Evolutionary conservation across 2,113 vertebrate genomes (phyloP), one percentile per base, ranked within the genome.

Genomic region (Phaetusa simplex): DNA sequence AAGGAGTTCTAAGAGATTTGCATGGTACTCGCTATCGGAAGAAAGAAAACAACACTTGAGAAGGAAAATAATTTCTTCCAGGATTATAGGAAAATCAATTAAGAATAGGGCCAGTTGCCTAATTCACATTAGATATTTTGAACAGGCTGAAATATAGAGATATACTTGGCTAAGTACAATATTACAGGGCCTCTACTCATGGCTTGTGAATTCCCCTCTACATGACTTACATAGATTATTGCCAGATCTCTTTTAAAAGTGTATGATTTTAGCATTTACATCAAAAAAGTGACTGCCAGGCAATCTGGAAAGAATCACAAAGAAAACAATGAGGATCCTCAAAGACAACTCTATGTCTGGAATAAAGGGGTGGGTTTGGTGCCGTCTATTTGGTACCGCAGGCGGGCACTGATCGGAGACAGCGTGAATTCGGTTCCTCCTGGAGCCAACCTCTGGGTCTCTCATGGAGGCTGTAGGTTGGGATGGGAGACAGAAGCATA

Each of bases 51-150:
- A 94, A 32, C 47, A 70, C 70, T 87, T 43, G 34, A 95, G 58
- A 89, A 65, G 2, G 22, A 95, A 97, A 91, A 84, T 84, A 94
- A 93, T 88, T 95, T 82, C 86, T 90, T 95, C 52, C 61, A 91
- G 80, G 88, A 95, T 96, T 93, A 95, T 21, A 92, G 73, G 61
- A 96, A 97, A 96, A 95, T 88, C 86, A 95, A 82, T 95, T 92
- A 95, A 95, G 89, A 95, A 88, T 27, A 72, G 70, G 83, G 92
- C 82, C 59, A 79, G 77, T 53, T 94, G 95, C 56, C 72, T 96
- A 93, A 95, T 76, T 92, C 88, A 84, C 40, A 49, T 74, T 76
- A 85, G 59, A 30, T 88, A 64, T 74, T 92, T 92, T 87, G 88
- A 59, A 91, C 59, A 76, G 62, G 77, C 72, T 91, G 83, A 93